Evolutionary conservation across 1,140 invertebrate species (phyloP).

Genomic region (Panonychus citri): DNA sequence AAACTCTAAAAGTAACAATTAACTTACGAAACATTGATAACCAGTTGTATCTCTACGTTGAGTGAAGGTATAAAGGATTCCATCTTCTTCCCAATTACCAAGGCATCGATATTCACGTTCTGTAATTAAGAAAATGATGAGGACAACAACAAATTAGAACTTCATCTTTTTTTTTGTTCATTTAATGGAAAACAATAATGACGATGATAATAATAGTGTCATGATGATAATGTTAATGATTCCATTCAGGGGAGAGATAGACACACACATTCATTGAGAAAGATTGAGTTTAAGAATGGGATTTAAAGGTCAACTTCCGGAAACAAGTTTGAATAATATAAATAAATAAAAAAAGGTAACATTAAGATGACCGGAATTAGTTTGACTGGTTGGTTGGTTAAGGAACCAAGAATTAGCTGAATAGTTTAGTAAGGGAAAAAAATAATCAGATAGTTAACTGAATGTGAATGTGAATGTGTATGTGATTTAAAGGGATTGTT

Average conservation of each 20-base stretch:
- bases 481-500: neutral
- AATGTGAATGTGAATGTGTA: too few species aligned
- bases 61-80: slow-evolving; percentile 41
- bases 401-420: neutral
- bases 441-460: neutral
- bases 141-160: neutral
- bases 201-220: neutral
- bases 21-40: slow-evolving; percentile 41
- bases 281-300: too few species aligned
- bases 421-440: neutral
- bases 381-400: neutral
- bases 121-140: slow-evolving; percentile 16
- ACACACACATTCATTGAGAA: too few species aligned
- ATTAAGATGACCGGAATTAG: too few species aligned
- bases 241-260: neutral
- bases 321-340: too few species aligned
- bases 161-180: too few species aligned
- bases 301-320: too few species aligned
- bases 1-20: neutral
- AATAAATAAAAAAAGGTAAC: too few species aligned
- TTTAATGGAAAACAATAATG: too few species aligned
- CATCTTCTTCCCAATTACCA: slow-evolving; percentile 41
- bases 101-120: slow-evolving; percentile 43
- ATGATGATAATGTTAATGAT: neutral
- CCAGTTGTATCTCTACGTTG: slow-evolving; percentile 35